Conservation (phyloP, 1,140 invertebrate genomes). For the Lerema accius region DNA sequence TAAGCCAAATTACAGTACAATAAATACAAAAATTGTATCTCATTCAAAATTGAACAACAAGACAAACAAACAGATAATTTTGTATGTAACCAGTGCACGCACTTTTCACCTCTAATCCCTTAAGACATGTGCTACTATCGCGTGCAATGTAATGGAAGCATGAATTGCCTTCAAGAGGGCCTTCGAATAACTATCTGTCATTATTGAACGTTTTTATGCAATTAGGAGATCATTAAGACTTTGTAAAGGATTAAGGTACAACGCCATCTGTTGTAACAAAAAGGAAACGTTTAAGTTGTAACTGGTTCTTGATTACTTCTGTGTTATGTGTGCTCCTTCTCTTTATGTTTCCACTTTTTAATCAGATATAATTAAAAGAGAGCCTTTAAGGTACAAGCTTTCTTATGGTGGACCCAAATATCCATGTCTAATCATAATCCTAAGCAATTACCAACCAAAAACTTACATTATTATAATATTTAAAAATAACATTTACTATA, state of each 20-base stretch:
- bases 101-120: conserved; percentile 20
- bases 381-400: too few relatives aligned
- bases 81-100: not conserved
- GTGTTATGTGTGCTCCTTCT: not conserved
- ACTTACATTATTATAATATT: too few relatives aligned
- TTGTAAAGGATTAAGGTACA: conserved; percentile 26
- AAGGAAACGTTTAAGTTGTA: conserved; percentile 23
- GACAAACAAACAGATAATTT: not conserved
- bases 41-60: conserved; percentile 11
- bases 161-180: conserved; percentile 15
- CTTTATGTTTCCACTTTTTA: not conserved
- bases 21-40: conserved; percentile 14
- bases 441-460: too few relatives aligned
- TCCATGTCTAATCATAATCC: too few relatives aligned
- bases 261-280: conserved; percentile 29
- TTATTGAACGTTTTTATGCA: conserved; percentile 33
- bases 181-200: conserved; percentile 32
- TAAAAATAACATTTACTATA: too few relatives aligned
- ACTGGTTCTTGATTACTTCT: conserved; percentile 20
- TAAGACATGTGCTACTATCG: conserved; percentile 21
- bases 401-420: too few relatives aligned
- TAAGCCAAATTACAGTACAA: conserved; percentile 8
- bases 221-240: conserved; percentile 34
- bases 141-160: conserved; percentile 23
- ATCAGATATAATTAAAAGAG: not conserved